Evolutionary conservation across 2,888 invertebrate species (phyloP).

Genomic region (Formica aserva): DNA sequence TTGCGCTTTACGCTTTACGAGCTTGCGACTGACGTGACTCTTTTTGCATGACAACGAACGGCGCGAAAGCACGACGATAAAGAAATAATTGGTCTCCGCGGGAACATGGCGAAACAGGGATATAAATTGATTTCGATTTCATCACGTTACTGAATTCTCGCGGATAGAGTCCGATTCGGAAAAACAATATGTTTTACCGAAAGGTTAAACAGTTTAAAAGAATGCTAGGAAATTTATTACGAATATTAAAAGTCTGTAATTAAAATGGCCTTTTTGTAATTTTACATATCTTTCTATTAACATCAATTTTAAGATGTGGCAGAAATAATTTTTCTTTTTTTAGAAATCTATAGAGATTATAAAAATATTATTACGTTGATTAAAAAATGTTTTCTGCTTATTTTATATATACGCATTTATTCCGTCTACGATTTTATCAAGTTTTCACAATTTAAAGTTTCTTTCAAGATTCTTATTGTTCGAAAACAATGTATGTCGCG

Average conservation of each 20-base stretch:
- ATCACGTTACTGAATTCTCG: conserved; percentile 14
- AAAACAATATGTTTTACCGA: neutral
- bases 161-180: neutral
- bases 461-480: neutral
- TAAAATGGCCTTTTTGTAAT: neutral
- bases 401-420: neutral
- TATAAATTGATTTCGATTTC: conserved; percentile 45
- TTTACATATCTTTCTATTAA: neutral
- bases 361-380: neutral
- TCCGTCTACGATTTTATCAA: neutral
- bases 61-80: conserved; percentile 33
- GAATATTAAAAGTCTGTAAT: neutral
- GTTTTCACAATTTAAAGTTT: neutral
- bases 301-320: neutral
- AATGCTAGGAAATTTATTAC: neutral
- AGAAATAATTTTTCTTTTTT: neutral
- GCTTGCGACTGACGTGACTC: conserved; percentile 57
- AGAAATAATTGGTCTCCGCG: conserved; percentile 43
- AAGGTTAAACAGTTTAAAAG: neutral
- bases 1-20: too few relatives aligned
- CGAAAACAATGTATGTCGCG: conserved; percentile 62
- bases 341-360: neutral
- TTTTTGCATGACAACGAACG: conserved; percentile 50
- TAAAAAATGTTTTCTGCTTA: neutral
- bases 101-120: conserved; percentile 10